Percentiles rank a stretch among this genome's conserved stretches.
phyloP scores from a whole-genome alignment of 2,797 vertebrate genomes.

The Pelodytes ibericus region DNA sequence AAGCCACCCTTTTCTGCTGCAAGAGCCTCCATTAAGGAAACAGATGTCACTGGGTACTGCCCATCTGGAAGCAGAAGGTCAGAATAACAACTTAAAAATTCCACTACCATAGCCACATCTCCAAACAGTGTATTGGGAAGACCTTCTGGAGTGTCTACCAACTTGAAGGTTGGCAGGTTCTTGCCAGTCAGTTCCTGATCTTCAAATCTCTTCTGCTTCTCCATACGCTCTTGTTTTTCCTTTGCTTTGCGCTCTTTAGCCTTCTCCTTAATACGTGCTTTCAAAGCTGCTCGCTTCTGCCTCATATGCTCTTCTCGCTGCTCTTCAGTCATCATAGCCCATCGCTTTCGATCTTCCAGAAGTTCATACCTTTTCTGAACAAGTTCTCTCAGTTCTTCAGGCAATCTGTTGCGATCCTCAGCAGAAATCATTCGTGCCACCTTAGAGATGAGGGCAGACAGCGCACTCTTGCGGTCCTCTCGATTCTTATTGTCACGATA shows the following conservation, averaged over 20 bases:
- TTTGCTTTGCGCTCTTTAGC: conserved; percentile 90
- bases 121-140: conserved; percentile 94
- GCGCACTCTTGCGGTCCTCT: conserved; percentile 88
- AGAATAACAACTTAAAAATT: conserved; percentile 91
- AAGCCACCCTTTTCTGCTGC: conserved; percentile 91
- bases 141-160: conserved; percentile 95
- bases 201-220: conserved; percentile 88
- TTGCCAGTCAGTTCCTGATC: conserved; percentile 89
- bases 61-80: conserved; percentile 91
- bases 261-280: conserved; percentile 87
- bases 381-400: conserved; percentile 84
- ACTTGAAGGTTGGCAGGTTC: conserved; percentile 80
- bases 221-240: conserved; percentile 85
- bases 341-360: conserved; percentile 86
- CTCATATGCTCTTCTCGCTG: conserved; percentile 86
- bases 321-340: conserved; percentile 92
- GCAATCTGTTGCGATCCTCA: conserved; percentile 88
- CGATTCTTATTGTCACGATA: conserved; percentile 93
- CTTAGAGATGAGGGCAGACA: conserved; percentile 89
- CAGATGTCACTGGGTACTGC: conserved; percentile 89
- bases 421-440: conserved; percentile 84
- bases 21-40: conserved; percentile 90
- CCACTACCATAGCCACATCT: conserved; percentile 91
- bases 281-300: conserved; percentile 85
- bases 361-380: conserved; percentile 93